Evolutionary conservation across 2,113 vertebrate genomes (phyloP).

Genomic region (Nothocercus nigrocapillus): DNA sequence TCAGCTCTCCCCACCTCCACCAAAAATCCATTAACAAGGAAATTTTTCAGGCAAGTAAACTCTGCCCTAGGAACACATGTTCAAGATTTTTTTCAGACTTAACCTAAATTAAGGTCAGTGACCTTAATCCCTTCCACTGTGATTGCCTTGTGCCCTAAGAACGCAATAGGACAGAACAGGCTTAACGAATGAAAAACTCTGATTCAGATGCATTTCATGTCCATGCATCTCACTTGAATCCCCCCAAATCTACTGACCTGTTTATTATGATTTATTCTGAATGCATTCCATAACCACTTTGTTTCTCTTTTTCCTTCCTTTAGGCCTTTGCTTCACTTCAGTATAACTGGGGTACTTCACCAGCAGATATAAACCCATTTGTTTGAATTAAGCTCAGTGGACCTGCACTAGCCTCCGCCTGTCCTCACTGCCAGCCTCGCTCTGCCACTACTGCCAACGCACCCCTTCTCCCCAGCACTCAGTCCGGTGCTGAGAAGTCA

Average conservation of each 20-base stretch:
- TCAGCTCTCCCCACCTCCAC: neutral
- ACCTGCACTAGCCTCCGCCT: neutral
- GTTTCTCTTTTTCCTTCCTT: neutral
- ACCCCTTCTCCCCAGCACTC: neutral
- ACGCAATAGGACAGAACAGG: neutral
- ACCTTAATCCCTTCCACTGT: conserved; percentile 47
- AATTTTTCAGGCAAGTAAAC: conserved; percentile 37
- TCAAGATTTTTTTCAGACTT: conserved; percentile 7
- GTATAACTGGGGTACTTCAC: neutral
- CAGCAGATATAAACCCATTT: neutral
- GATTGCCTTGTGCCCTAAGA: conserved; percentile 23
- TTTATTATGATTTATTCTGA: neutral
- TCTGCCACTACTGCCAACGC: neutral
- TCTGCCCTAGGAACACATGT: conserved; percentile 28
- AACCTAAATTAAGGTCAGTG: conserved; percentile 51
- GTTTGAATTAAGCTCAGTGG: neutral
- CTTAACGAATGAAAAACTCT: conserved; percentile 43
- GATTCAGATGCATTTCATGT: neutral
- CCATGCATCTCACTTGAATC: neutral
- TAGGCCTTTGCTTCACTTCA: neutral
- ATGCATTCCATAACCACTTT: neutral
- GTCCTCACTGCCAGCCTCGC: neutral
- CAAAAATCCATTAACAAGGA: conserved; percentile 12
- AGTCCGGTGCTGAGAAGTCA: neutral
- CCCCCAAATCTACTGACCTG: neutral